Evolutionary conservation across 2,113 vertebrate genomes (phyloP).

Genomic region (Vidua macroura): DNA sequence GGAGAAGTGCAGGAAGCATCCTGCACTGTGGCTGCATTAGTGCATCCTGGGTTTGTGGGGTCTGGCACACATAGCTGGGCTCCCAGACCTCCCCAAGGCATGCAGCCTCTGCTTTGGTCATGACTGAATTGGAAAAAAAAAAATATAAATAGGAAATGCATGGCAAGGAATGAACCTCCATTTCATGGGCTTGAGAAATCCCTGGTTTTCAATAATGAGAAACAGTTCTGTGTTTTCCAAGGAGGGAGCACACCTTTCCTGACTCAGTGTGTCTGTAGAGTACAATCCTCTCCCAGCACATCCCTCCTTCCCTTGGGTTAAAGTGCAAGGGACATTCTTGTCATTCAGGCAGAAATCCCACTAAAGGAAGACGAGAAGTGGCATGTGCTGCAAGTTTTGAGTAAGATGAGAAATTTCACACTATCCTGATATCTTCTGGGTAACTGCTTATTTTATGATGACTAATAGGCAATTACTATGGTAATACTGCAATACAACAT

Average conservation of each 20-base stretch:
- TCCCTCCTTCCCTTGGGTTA: not conserved
- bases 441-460: slow-evolving; percentile 82
- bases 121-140: not conserved
- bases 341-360: slow-evolving; percentile 7
- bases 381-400: slow-evolving; percentile 55
- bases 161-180: not conserved
- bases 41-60: not conserved
- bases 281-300: not conserved
- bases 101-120: not conserved
- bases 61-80: not conserved
- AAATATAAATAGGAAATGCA: not conserved
- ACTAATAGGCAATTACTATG: slow-evolving; percentile 86
- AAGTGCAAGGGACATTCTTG: not conserved
- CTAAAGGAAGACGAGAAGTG: not conserved
- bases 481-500: slow-evolving; percentile 80
- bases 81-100: not conserved
- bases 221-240: not conserved
- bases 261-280: not conserved
- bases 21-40: not conserved
- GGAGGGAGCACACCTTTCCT: not conserved
- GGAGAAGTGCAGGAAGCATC: not conserved
- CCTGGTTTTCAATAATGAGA: not conserved
- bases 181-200: not conserved
- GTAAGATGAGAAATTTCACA: slow-evolving; percentile 76
- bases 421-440: slow-evolving; percentile 77